Evolutionary conservation across 1,140 invertebrate genomes (phyloP), one percentile per base, ranked within the genome.

Genomic region (Mactra quadrangularis): DNA sequence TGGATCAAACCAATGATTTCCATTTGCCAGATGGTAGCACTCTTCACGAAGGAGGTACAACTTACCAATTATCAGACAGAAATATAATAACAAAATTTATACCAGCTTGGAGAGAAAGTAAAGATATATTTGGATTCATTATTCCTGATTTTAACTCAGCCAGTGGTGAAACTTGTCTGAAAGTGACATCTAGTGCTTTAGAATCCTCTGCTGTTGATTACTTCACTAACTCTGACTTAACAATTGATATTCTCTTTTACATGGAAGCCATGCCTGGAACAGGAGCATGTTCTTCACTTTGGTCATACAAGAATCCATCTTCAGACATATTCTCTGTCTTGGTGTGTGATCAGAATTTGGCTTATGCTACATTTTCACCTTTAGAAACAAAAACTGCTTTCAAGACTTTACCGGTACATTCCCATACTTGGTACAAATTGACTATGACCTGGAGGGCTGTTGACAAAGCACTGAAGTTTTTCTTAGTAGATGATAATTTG

Each of bases 341-440:
- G 29, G 68, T 79, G 15, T 59, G 75, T 22, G 77, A 81, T 25
- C 22, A 31, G 35, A 33, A 68, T 25, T 35, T 81, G 59, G 50
- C 77, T 1, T 70, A 41, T 60, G 13, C 47, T 22, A 17, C 47
- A 0, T 81, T 59, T 45, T 45, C 53, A 25, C 64, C 33, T 3
- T 25, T 0, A 55, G 77, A 81, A 45, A 52, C 0, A 11, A 59
- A 13, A 27, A 50, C 22, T 25, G 27, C 33, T 11, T 33, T 71
- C 4, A 66, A 59, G 6, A 62, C 75, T 9, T 29, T 86, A 13
- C 57, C 57, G 19, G 76, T 87, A 19, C 45, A 66, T 0, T 59
- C 53, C 2, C 31, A 62, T 22, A 75, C 17, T 15, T 87, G 86
- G 86, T 85, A 85, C 83, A 74, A 87, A n/a, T 38, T 87, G 29